A percentile compares a stretch with the other conserved stretches of the same genome.
phyloP scores from a whole-genome alignment of 2,113 vertebrate genomes.

The cat (Felis catus) region DNA sequence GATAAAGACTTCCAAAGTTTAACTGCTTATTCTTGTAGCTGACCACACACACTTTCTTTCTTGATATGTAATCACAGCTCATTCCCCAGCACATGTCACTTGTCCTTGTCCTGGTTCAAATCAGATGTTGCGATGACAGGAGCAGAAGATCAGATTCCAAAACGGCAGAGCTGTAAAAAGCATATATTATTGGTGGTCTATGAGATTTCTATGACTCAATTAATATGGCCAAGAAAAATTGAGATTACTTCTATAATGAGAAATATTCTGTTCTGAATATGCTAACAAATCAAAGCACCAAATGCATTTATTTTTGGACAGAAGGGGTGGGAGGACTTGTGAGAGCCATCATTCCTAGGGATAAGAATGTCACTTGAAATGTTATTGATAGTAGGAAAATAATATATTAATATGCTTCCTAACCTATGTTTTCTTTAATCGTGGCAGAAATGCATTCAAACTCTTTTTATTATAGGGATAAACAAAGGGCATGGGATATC shows the following conservation, averaged over 20 bases:
- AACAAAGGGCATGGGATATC: conserved; percentile 67
- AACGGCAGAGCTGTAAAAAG: background rate
- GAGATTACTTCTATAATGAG: conserved; percentile 16
- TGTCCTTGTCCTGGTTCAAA: conserved; percentile 31
- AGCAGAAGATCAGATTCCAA: conserved; percentile 42
- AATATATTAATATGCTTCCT: conserved; percentile 38
- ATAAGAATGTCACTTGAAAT: conserved; percentile 61
- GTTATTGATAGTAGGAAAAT: background rate
- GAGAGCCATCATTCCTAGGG: background rate
- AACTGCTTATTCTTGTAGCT: background rate
- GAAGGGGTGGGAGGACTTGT: background rate
- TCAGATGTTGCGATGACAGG: background rate
- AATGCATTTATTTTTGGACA: conserved; percentile 27
- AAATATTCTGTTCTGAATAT: background rate
- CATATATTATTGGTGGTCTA: background rate
- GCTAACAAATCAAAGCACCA: conserved; percentile 23
- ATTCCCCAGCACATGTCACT: background rate
- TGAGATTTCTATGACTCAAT: background rate
- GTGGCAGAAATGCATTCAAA: conserved; percentile 28
- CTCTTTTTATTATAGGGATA: conserved; percentile 55
- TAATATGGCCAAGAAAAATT: conserved; percentile 4
- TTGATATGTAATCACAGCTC: background rate
- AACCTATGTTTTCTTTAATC: conserved; percentile 31
- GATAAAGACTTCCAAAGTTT: background rate
- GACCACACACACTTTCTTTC: background rate